These are phyloP conservation scores for Ctenodactylus gundi DNA, from an alignment of 2,113 vertebrate genomes.

Conservation along the genomic window DNA sequence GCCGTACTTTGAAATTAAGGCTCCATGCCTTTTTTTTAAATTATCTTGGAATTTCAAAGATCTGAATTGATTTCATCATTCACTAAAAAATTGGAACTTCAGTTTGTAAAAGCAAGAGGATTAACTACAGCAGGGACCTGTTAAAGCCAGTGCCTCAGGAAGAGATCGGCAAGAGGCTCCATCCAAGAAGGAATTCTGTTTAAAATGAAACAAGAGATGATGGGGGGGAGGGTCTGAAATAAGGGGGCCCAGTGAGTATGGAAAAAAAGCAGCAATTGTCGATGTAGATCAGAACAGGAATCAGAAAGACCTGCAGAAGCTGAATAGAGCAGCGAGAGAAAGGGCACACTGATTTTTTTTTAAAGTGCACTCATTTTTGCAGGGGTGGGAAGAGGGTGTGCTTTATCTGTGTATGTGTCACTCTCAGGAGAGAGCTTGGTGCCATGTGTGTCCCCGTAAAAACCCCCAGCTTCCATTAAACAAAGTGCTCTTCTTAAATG, in stretches of 20 bases:
- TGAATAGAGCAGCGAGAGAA: background rate
- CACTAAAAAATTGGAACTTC: background rate
- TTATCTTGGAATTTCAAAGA: background rate
- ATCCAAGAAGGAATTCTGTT: background rate
- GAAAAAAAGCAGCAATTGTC: background rate
- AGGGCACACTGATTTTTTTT: background rate
- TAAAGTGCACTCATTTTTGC: background rate
- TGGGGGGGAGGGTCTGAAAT: background rate
- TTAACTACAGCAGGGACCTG: background rate
- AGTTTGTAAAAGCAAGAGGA: background rate
- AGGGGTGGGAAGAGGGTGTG: constrained; percentile 15
- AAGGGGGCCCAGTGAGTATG: background rate
- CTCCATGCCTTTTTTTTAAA: background rate
- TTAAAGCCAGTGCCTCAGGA: background rate
- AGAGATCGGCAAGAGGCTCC: no score
- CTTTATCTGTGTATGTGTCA: constrained; percentile 79
- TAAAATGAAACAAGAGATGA: background rate
- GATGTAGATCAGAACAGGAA: background rate
- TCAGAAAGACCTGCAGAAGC: background rate
- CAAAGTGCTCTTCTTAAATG: constrained; percentile 80
- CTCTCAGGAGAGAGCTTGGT: constrained; percentile 78
- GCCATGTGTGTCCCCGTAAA: constrained; percentile 80
- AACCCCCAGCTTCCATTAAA: constrained; percentile 80
- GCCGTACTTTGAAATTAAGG: background rate
- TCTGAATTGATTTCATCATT: background rate